Evolutionary conservation across 2,888 invertebrate genomes (phyloP).

Genomic region (Dorcus hopei): DNA sequence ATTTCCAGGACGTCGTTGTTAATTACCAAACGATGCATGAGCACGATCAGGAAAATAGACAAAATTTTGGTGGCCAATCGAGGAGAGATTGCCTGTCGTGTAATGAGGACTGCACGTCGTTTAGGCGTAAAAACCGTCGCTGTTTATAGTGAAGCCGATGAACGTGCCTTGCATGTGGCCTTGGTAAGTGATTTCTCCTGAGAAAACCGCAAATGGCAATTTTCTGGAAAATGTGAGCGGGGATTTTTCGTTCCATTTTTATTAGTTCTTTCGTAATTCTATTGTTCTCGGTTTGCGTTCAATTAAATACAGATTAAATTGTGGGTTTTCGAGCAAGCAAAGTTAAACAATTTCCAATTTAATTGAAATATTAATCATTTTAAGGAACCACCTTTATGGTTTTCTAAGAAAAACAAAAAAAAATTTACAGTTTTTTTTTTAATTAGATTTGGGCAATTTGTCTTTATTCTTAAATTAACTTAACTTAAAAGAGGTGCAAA

Average conservation of each 20-base stretch:
- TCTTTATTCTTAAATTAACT: too few species aligned
- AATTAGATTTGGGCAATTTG: too few species aligned
- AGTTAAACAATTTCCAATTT: too few species aligned
- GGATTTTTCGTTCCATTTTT: background rate
- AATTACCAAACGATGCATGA: slow-evolving; percentile 34
- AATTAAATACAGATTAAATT: background rate
- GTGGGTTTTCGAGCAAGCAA: too few species aligned
- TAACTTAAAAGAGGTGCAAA: too few species aligned
- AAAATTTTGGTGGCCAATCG: slow-evolving; percentile 93
- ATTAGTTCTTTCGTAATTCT: background rate
- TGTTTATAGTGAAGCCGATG: slow-evolving; percentile 92
- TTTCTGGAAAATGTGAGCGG: background rate
- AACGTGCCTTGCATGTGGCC: slow-evolving; percentile 77
- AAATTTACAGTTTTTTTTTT: too few species aligned
- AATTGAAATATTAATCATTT: too few species aligned
- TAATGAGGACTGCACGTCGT: slow-evolving; percentile 81
- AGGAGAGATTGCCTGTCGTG: slow-evolving; percentile 96
- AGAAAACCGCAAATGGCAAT: too few species aligned
- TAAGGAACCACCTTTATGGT: too few species aligned
- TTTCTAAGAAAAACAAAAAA: too few species aligned
- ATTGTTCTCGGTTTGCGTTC: background rate
- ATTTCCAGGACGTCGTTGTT: background rate
- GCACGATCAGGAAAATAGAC: slow-evolving; percentile 53
- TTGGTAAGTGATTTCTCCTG: slow-evolving; percentile 52
- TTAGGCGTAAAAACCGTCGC: slow-evolving; percentile 91